Conservation (phyloP, 2,888 invertebrate species). For the Zygaena filipendulae region DNA sequence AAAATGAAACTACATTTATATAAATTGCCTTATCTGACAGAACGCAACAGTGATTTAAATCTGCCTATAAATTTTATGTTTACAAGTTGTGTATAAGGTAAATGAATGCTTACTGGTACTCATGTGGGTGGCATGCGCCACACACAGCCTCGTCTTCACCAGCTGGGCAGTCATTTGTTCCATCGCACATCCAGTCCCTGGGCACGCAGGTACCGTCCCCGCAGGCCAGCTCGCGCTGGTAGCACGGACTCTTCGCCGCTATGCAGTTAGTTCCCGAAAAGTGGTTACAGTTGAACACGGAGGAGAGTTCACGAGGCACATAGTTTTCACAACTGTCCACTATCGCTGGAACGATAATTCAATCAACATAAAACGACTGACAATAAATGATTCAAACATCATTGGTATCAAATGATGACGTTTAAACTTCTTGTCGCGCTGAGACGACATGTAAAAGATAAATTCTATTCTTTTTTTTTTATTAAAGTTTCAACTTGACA, state of each 20-base stretch:
- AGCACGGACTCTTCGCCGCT: constrained; percentile 55
- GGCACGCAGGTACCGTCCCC: constrained; percentile 71
- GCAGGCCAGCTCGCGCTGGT: constrained; percentile 65
- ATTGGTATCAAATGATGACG: too few species aligned
- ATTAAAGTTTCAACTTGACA: too few species aligned
- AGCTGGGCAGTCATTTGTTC: constrained; percentile 68
- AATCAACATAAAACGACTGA: too few species aligned
- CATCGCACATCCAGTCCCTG: constrained; percentile 72
- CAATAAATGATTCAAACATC: too few species aligned
- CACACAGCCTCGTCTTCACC: constrained; percentile 73
- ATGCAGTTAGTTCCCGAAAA: constrained; percentile 72
- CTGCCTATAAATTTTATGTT: too few species aligned
- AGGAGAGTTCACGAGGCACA: constrained; percentile 65
- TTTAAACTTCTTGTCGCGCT: too few species aligned
- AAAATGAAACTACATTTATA: too few species aligned
- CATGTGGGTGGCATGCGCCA: constrained; percentile 33
- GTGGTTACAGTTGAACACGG: constrained; percentile 69
- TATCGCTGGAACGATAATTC: constrained; percentile 55
- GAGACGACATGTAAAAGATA: too few species aligned
- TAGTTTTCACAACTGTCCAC: constrained; percentile 70
- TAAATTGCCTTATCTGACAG: too few species aligned
- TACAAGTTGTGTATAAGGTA: too few species aligned
- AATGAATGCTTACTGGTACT: constrained; percentile 57
- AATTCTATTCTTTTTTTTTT: too few species aligned
- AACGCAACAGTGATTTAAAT: too few species aligned